A percentile compares a stretch with the other conserved stretches of the same genome.
Conservation (phyloP, 2,888 invertebrate genomes). For the Dynastes maya region DNA sequence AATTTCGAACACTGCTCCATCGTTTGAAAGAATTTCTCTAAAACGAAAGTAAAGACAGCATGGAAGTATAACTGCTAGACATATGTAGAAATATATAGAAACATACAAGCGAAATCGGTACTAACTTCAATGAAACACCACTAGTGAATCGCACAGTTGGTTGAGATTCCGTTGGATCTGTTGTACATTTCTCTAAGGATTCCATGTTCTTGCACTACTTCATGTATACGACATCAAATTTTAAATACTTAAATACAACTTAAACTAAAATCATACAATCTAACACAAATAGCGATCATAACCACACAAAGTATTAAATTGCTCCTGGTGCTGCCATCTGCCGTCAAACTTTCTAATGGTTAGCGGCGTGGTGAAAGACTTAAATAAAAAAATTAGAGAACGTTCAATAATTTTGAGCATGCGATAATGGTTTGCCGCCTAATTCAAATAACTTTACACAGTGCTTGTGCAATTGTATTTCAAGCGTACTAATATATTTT, state of each 20-base stretch:
- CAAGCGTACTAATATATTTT: background rate
- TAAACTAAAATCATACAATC: no score
- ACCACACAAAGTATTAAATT: no score
- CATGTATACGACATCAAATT: no score
- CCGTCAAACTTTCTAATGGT: background rate
- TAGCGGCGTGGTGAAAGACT: background rate
- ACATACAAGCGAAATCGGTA: background rate
- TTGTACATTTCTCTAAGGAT: constrained; percentile 4
- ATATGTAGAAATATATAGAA: background rate
- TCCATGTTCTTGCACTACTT: background rate
- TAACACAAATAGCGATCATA: no score
- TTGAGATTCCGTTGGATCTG: background rate
- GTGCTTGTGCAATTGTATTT: background rate
- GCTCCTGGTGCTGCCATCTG: no score
- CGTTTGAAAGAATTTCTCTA: constrained; percentile 61
- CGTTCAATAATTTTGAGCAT: constrained; percentile 1
- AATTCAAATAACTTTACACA: background rate
- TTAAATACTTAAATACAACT: no score
- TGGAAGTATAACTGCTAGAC: no score
- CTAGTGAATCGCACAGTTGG: constrained; percentile 26
- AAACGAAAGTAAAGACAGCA: constrained; percentile 47
- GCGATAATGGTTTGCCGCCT: background rate
- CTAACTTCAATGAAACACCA: constrained; percentile 29
- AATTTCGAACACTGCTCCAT: constrained; percentile 64
- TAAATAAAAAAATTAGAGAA: background rate